Evolutionary conservation across 2,888 invertebrate species (phyloP).

Genomic region (Graphium colonna): DNA sequence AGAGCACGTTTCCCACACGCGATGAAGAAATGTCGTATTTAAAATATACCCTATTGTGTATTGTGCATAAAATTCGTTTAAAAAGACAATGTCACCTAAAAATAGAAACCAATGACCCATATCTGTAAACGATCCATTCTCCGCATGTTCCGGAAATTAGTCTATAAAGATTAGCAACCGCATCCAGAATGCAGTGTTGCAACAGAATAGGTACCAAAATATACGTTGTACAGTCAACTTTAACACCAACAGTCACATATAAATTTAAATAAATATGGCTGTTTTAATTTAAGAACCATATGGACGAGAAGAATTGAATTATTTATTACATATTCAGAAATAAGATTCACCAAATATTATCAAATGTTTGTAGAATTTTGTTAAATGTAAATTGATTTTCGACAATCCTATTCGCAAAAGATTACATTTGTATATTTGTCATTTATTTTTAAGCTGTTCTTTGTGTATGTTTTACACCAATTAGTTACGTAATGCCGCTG

Average conservation of each 20-base stretch:
- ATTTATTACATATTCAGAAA: neutral
- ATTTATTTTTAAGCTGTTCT: too few species aligned
- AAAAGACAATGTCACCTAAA: conserved; percentile 32
- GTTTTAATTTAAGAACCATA: too few species aligned
- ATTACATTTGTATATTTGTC: too few species aligned
- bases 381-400: too few species aligned
- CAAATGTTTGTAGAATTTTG: too few species aligned
- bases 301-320: too few species aligned
- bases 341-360: too few species aligned
- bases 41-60: conserved; percentile 4
- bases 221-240: neutral
- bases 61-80: conserved; percentile 11
- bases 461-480: neutral
- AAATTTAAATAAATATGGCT: too few species aligned
- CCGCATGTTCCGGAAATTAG: conserved; percentile 38
- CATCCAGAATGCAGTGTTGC: conserved; percentile 34
- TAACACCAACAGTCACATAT: too few species aligned
- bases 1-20: neutral
- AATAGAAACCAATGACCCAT: conserved; percentile 37
- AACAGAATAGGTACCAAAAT: conserved; percentile 23
- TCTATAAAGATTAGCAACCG: conserved; percentile 34
- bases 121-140: conserved; percentile 33
- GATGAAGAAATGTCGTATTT: conserved; percentile 1
- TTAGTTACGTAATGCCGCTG: neutral
- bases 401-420: too few species aligned